Conservation (phyloP, 2,888 invertebrate species). For the Phyto melanocephala region DNA sequence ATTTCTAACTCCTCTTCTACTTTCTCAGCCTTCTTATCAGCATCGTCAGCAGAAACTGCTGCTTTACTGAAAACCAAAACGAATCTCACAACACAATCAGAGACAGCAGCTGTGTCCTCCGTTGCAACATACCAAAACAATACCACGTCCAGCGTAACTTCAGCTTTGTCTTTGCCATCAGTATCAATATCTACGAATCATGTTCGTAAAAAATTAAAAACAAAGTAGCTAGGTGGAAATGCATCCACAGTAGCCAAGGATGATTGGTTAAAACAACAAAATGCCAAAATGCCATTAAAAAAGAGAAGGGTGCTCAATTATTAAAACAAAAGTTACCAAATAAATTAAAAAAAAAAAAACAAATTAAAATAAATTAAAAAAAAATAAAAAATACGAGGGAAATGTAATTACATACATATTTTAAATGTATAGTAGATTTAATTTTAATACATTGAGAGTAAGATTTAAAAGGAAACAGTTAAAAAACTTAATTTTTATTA, state of each 20-base stretch:
- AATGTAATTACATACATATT: background rate
- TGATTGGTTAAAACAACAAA: constrained; percentile 39
- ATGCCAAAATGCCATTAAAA: constrained; percentile 51
- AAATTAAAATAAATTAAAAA: background rate
- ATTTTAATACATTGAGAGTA: background rate
- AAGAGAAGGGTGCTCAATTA: constrained; percentile 57
- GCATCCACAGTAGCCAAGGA: background rate
- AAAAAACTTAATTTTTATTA: too few relatives aligned
- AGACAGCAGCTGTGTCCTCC: background rate
- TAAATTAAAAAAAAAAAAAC: background rate
- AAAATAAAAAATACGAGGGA: background rate
- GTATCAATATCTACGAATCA: constrained; percentile 34
- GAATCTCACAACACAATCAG: constrained; percentile 17
- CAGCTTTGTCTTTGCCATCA: background rate
- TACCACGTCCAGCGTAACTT: background rate
- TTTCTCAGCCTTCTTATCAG: background rate
- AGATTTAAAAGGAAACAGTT: background rate
- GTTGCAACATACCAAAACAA: too few relatives aligned
- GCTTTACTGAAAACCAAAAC: constrained; percentile 24
- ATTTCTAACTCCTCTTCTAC: background rate
- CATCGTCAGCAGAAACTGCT: background rate
- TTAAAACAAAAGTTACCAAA: too few relatives aligned
- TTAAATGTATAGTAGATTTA: constrained; percentile 15
- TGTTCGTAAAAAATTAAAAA: constrained; percentile 47
- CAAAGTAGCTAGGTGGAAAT: constrained; percentile 31